These are phyloP conservation scores for Suricata suricatta DNA, from an alignment of 2,113 vertebrate species.

Conservation along the genomic window DNA sequence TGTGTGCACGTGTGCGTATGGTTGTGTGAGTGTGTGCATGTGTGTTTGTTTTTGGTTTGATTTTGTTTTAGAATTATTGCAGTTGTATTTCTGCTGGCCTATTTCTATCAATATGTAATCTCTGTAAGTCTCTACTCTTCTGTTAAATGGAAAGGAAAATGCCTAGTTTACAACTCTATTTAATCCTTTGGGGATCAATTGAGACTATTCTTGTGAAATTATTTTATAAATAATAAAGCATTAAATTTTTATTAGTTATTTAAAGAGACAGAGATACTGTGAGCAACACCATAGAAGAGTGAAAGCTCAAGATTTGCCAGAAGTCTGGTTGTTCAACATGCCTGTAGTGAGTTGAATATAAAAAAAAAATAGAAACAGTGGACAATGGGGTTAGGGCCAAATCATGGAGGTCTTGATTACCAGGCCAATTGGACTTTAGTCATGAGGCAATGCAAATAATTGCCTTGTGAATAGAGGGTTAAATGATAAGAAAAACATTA, in stretches of 20 bases:
- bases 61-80: conserved; percentile 43
- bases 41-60: background rate
- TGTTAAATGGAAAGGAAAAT: conserved; percentile 53
- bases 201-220: background rate
- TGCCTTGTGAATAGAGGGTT: background rate
- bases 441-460: background rate
- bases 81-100: background rate
- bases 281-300: background rate
- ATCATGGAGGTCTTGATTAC: background rate
- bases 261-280: background rate
- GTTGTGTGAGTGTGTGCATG: background rate
- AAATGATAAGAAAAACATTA: background rate
- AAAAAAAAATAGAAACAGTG: background rate
- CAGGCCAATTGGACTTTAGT: background rate
- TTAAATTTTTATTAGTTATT: background rate
- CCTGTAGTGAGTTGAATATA: background rate
- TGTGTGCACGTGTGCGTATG: background rate
- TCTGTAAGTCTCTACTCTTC: conserved; percentile 26
- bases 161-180: background rate
- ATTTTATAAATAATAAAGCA: conserved; percentile 35
- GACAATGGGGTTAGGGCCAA: background rate
- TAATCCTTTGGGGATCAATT: conserved; percentile 28
- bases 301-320: background rate
- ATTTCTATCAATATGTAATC: conserved; percentile 2
- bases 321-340: background rate